Conservation (phyloP, 2,888 invertebrate species). For the Calameuta pallipes region DNA sequence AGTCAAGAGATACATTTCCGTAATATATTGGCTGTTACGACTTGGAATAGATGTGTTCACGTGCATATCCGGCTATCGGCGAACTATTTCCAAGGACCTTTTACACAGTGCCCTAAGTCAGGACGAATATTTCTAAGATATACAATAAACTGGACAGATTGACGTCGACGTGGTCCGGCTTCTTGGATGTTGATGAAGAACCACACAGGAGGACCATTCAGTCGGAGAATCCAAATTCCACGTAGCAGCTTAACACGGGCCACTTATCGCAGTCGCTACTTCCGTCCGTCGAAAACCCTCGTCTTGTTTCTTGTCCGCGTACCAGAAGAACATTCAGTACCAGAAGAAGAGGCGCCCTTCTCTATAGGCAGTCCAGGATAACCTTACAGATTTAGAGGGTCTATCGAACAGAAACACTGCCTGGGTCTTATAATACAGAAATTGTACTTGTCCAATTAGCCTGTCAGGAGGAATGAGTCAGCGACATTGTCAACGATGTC, state of each 20-base stretch:
- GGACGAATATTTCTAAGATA: constrained; percentile 12
- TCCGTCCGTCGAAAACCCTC: constrained; percentile 16
- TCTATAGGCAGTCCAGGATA: background rate
- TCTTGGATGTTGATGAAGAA: background rate
- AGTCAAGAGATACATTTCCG: background rate
- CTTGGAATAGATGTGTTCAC: background rate
- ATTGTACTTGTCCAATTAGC: constrained; percentile 51
- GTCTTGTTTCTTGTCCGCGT: background rate
- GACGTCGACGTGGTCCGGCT: background rate
- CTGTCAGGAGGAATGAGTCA: constrained; percentile 32
- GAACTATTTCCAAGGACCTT: background rate
- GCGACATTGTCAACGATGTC: background rate
- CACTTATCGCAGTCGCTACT: constrained; percentile 24
- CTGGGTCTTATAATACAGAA: constrained; percentile 40
- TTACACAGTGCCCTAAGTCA: constrained; percentile 1
- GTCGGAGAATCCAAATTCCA: constrained; percentile 43
- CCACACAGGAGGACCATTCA: constrained; percentile 47
- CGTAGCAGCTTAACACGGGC: background rate
- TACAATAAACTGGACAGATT: background rate
- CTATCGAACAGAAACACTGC: background rate
- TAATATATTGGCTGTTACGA: background rate
- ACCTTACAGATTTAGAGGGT: background rate
- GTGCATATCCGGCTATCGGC: background rate
- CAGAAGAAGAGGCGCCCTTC: background rate
- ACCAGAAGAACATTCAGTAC: too few species aligned